phyloP scores from a whole-genome alignment of 2,113 vertebrate genomes.

The Stercorarius parasiticus region DNA sequence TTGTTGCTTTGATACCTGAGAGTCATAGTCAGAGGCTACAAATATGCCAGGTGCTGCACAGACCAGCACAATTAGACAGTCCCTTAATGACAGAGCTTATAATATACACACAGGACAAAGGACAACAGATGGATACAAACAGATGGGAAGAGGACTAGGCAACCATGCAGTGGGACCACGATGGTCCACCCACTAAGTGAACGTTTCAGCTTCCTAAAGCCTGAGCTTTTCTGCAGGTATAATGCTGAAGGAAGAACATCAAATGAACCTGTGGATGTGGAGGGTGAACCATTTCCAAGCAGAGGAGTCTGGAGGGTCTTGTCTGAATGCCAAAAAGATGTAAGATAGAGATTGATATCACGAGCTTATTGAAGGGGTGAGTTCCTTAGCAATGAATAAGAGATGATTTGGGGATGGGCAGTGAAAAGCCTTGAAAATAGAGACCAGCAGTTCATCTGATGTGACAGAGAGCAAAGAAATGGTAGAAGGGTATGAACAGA shows the following conservation, averaged over 20 bases:
- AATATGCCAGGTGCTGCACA: background rate
- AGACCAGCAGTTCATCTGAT: background rate
- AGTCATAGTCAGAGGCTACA: background rate
- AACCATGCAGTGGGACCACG: background rate
- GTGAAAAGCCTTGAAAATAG: background rate
- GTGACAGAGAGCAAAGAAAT: background rate
- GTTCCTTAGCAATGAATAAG: background rate
- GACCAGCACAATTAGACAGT: background rate
- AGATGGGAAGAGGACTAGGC: background rate
- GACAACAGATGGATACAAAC: background rate
- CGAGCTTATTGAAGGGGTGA: background rate
- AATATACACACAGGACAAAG: background rate
- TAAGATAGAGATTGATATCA: background rate
- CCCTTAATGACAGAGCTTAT: background rate
- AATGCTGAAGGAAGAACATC: background rate
- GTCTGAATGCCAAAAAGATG: background rate
- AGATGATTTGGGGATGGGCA: background rate
- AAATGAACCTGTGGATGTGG: background rate
- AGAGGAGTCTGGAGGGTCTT: background rate
- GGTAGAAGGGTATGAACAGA: background rate
- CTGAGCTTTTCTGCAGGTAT: background rate
- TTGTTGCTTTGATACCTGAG: background rate
- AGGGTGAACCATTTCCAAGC: background rate
- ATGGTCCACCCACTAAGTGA: background rate
- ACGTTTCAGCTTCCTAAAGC: background rate